These are phyloP conservation scores for Drosophila parvula DNA, from an alignment of 1,140 invertebrate genomes.

Conservation along the genomic window DNA sequence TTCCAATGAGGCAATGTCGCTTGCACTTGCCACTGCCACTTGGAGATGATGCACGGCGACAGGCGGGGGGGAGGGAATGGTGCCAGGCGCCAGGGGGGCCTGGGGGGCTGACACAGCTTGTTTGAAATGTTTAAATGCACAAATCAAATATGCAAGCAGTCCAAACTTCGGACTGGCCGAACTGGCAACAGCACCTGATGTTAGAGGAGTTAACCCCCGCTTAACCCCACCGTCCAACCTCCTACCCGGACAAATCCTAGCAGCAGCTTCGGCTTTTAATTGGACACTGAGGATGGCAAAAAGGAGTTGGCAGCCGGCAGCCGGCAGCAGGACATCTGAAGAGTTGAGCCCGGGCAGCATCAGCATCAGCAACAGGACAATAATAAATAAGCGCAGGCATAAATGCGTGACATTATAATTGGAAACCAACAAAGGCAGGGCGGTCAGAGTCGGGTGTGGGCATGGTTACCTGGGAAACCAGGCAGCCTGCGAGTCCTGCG, in stretches of 20 bases:
- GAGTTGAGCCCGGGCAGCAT: constrained; percentile 21
- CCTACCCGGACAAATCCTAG: constrained; percentile 34
- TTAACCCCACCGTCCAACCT: constrained; percentile 4
- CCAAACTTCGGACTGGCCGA: constrained; percentile 22
- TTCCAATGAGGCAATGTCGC: constrained; percentile 69
- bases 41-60: constrained; percentile 13
- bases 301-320: constrained; percentile 25
- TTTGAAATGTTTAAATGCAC: constrained; percentile 82
- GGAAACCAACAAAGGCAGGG: constrained; percentile 48
- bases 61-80: neutral
- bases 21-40: constrained; percentile 41
- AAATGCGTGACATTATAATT: constrained; percentile 70
- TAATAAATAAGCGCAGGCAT: constrained; percentile 70
- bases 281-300: constrained; percentile 60
- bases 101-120: constrained; percentile 38
- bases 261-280: constrained; percentile 65
- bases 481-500: neutral
- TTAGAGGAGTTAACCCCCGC: constrained; percentile 40
- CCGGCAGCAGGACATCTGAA: constrained; percentile 30
- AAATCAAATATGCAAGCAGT: constrained; percentile 81
- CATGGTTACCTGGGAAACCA: constrained; percentile 1
- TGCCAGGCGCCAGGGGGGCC: neutral
- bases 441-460: constrained; percentile 8
- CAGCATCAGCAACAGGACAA: constrained; percentile 12
- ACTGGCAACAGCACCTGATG: constrained; percentile 61